Evolutionary conservation across 2,888 invertebrate genomes (phyloP), one percentile per base, ranked within the genome.

Genomic region (Brachyopa scutellaris): DNA sequence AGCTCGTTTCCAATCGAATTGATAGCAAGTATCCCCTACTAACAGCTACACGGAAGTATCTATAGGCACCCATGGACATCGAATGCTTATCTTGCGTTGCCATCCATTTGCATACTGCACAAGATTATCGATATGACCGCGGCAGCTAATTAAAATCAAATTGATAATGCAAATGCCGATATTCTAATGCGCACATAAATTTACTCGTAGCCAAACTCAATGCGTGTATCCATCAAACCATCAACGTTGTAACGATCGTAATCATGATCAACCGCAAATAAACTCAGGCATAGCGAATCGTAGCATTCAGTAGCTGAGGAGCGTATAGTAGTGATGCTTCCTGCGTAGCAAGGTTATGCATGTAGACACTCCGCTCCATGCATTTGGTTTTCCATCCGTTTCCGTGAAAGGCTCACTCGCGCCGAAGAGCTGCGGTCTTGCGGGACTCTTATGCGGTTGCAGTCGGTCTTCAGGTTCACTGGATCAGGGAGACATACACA

Each of bases 121-220:
- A 61, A 38, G 45, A 49, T 73, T 79, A 79, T 79, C 67, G 61
- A 79, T 79, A 79, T 73, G 61, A 73, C 79, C 79, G 55, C 79
- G 47, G 66, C 61, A 62, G 15, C 67, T 79, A 79, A 79, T 79
- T 79, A 79, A 67, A 79, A 73, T 79, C 79, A 47, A 73, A 79
- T 79, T 73, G 79, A 73, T 61, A 79, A 79, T 79, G 73, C 67
- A 67, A 79, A 79, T 79, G 67, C 55, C 33, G 49, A 13, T 70
- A 23, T 23, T 47, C 57, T 31, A 51, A 59, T 66, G 66, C 66
- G 74, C 38, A 74, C 17, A 62, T 26, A 61, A 33, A 9, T 42
- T 40, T 55, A n/a, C n/a, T 31, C 42, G 1, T 13, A 40, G 23
- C 23, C 59, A 47, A 6, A 26, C 6, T n/a, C 6, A 74, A 42